Evolutionary conservation across 2,113 vertebrate genomes (phyloP).

Genomic region (Campylomormyrus numenius): DNA sequence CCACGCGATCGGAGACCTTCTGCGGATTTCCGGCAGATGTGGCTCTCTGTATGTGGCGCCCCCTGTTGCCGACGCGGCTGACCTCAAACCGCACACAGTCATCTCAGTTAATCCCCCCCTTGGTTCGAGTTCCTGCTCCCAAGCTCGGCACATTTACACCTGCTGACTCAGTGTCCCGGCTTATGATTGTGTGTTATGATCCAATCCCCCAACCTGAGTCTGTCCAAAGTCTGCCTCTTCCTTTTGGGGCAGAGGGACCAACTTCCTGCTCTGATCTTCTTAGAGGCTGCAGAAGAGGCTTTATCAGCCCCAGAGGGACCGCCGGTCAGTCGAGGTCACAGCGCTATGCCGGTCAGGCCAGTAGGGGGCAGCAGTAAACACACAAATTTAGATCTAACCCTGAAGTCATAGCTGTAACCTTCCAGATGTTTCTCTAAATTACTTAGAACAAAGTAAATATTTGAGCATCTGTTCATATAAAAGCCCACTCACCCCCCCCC

Average conservation of each 20-base stretch:
- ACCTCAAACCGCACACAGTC: not conserved
- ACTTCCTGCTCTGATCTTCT: not conserved
- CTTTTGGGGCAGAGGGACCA: not conserved
- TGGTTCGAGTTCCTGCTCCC: not conserved
- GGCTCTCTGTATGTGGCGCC: not conserved
- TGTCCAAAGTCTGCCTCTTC: not conserved
- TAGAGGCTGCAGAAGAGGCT: not conserved
- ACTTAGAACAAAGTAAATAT: not conserved
- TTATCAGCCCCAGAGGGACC: not conserved
- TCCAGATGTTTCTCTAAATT: not conserved
- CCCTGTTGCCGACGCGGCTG: not conserved
- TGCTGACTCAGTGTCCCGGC: not conserved
- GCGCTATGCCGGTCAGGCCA: not conserved
- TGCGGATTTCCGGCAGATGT: not conserved
- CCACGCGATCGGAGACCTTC: not conserved
- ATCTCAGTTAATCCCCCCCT: not conserved
- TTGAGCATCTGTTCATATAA: not conserved
- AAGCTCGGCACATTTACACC: not conserved
- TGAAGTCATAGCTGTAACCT: not conserved
- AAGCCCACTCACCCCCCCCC: not conserved
- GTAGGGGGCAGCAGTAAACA: not conserved
- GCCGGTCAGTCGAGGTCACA: not conserved
- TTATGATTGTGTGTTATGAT: not conserved
- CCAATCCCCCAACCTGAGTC: not conserved
- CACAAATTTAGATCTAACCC: not conserved